Conservation (phyloP, 1,140 invertebrate genomes). For the Adoxophyes honmai region DNA sequence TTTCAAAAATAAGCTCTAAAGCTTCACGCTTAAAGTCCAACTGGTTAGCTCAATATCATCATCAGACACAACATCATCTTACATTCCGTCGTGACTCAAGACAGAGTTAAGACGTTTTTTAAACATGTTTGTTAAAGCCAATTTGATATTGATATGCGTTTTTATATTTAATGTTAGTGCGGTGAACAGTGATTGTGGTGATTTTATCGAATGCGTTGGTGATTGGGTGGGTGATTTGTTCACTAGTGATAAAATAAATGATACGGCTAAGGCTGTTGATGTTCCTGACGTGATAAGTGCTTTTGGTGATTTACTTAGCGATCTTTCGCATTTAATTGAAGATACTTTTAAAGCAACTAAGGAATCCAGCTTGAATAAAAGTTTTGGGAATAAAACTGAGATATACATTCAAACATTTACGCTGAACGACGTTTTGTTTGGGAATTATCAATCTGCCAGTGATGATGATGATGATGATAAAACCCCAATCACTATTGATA, state of each 20-base stretch:
- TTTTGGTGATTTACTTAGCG: constrained; percentile 30
- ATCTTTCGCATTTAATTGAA: constrained; percentile 39
- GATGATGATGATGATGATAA: too few relatives aligned
- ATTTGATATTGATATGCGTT: constrained; percentile 19
- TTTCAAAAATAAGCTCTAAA: background rate
- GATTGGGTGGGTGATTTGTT: constrained; percentile 22
- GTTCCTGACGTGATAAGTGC: background rate
- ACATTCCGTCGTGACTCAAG: constrained; percentile 21
- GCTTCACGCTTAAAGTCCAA: background rate
- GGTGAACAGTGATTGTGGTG: constrained; percentile 22
- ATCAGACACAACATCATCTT: background rate
- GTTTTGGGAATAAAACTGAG: constrained; percentile 32
- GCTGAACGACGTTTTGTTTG: constrained; percentile 21
- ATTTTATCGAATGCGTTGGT: constrained; percentile 23
- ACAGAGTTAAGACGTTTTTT: constrained; percentile 16
- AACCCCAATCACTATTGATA: too few relatives aligned
- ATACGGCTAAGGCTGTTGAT: constrained; percentile 25
- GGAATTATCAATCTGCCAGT: background rate
- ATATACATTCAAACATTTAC: constrained; percentile 44
- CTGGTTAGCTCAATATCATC: background rate
- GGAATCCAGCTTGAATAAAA: constrained; percentile 19
- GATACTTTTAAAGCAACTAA: constrained; percentile 29
- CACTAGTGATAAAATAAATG: background rate
- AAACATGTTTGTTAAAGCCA: constrained; percentile 21
- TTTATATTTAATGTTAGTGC: constrained; percentile 12